phyloP scores from a whole-genome alignment of 2,113 vertebrate genomes.

The Penelope pileata region DNA sequence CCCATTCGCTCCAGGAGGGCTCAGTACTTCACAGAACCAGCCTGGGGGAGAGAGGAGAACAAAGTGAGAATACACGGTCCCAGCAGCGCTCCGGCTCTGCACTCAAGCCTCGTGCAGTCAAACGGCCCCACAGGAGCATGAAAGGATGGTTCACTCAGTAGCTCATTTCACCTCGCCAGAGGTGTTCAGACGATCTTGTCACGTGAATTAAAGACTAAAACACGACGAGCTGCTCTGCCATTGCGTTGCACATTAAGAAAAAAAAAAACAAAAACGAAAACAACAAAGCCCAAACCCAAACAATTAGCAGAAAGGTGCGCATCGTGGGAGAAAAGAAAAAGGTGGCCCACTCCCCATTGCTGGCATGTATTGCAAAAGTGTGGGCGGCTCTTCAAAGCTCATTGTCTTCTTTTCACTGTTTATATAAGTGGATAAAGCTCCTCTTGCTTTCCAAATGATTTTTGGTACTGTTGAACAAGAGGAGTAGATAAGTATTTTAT shows the following conservation, averaged over 20 bases:
- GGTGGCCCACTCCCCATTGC: background rate
- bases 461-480: background rate
- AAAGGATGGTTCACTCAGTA: background rate
- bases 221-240: background rate
- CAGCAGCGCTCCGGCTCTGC: background rate
- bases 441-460: background rate
- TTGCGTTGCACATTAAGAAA: background rate
- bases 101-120: background rate
- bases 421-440: background rate
- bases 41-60: conserved; percentile 14
- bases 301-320: background rate
- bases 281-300: background rate
- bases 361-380: background rate
- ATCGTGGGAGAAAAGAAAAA: background rate
- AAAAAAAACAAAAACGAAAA: background rate
- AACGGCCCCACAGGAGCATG: background rate
- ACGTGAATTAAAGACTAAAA: background rate
- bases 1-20: background rate
- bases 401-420: background rate
- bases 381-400: background rate
- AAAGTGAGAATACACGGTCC: conserved; percentile 22
- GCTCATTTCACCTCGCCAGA: background rate
- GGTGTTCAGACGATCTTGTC: background rate
- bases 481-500: background rate
- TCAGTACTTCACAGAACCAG: conserved; percentile 35